Base-by-base conservation (phyloP, 1,140 invertebrate genomes). In the Asobara japonica region DNA sequence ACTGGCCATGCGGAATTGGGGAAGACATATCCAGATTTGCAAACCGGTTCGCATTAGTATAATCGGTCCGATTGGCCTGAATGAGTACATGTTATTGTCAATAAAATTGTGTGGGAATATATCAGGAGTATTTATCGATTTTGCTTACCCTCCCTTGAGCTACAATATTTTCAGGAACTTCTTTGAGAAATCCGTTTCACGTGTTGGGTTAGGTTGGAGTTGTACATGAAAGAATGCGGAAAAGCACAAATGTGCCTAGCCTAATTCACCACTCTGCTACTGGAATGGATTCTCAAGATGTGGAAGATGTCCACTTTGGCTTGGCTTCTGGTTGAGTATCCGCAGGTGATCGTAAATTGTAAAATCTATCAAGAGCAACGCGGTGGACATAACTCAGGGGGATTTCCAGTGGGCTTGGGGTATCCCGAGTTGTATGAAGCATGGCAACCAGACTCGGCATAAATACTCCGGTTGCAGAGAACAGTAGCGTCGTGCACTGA, bases 361-460 rank as follows among this genome's bases (percentile, higher is more conserved):
- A 84, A 87, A 87, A 87, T 87, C 86, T 87, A 87, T 87, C 86
- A 87, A 86, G 85, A 87, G 81, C 86, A 87, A 85, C 84, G 83
- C 80, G 82, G 81, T 83, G 82, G 81, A 84, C 86, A 87, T 87
- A 87, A 87, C 82, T 87, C 86, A 87, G 83, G 77, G 78, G 80
- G 77, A 80, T 71, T 73, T 75, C 76, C 18, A 16, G 74, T 69
- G 69, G 64, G 10, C 11, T 6, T 11, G 31, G 29, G 16, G 29
- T 27, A 38, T 62, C 56, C 77, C 76, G 77, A 75, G 78, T 83
- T 80, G 82, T 86, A 86, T 86, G 85, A 86, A 86, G 83, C 86
- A 86, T 87, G 83, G 84, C 80, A 80, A 79, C 84, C 84, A 87
- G 84, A 86, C 84, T 86, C 85, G 83, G 84, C 84, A 87, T 87